Conservation (phyloP, 2,113 vertebrate species). For the Larimichthys crocea region DNA sequence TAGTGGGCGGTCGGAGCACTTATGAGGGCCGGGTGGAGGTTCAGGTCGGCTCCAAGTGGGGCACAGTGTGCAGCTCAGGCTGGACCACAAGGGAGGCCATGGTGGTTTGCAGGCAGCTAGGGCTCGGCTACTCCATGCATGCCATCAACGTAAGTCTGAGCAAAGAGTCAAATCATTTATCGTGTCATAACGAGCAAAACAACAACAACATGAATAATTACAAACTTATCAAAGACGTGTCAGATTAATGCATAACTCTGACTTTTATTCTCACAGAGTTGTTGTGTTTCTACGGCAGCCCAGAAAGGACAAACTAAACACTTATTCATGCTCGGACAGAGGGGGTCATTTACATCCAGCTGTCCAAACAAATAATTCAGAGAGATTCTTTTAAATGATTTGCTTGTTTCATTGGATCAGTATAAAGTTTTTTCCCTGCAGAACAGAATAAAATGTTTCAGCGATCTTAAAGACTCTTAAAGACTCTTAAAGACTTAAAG, state of each 20-base stretch:
- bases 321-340: no score
- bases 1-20: slow-evolving; percentile 84
- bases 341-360: no score
- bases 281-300: no score
- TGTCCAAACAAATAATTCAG: no score
- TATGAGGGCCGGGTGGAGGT: slow-evolving; percentile 91
- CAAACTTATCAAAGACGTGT: no score
- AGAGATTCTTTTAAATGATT: no score
- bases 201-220: no score
- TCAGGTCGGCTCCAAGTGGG: slow-evolving; percentile 89
- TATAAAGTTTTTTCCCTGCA: no score
- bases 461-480: neutral
- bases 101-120: slow-evolving; percentile 91
- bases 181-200: neutral
- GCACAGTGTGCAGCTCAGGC: slow-evolving; percentile 89
- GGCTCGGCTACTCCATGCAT: slow-evolving; percentile 91
- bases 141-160: slow-evolving; percentile 88
- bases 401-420: neutral
- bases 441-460: neutral
- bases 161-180: neutral
- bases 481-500: neutral
- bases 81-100: slow-evolving; percentile 91
- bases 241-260: no score
- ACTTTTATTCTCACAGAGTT: no score
- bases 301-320: no score